Base-by-base conservation (phyloP, 1,140 invertebrate genomes). In the Drosophila nebulosa region DNA sequence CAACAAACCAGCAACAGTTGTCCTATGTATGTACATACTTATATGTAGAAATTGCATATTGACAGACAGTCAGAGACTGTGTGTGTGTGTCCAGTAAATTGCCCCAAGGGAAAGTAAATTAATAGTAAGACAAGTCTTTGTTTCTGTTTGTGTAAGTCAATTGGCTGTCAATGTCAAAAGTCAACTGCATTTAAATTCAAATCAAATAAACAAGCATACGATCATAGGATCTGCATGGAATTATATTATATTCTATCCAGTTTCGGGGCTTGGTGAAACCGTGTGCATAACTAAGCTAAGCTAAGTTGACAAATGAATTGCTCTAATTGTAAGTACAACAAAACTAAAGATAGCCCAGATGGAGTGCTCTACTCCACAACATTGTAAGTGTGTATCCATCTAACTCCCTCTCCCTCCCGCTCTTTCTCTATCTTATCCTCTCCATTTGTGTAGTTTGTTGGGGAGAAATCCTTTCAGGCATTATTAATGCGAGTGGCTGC, bases 251-350 rank as follows among this genome's bases (percentile, higher is more conserved):
- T 30, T 30, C 27, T 30, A 30, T 9, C 27, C 27, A 30, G 1
- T 30, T 6, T 2, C 7, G 2, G 7, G 10, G 10, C 6, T 30
- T 75, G 75, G 68, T 39, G 69, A 68, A 84, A 65, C 84, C 27
- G 61, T 62, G 62, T 71, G 71, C 71, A 84, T 84, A 79, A n/a
- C n/a, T n/a, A n/a, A n/a, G n/a, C n/a, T n/a, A n/a, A n/a, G n/a
- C n/a, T n/a, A 70, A 79, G 79, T 77, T 81, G 79, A 66, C 79
- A 78, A 70, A 83, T 83, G 79, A 83, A 81, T 83, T 74, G 79
- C 79, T 55, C 62, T 36, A 62, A 68, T 61, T 12, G 9, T 32
- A 32, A 32, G 30, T 32, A 32, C 10, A 3, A 32, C 30, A 32
- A 32, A 32, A 70, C 53, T 61, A 75, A 66, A 85, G 76, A 84